Percentiles rank a stretch among this genome's conserved stretches.
phyloP scores from a whole-genome alignment of 2,113 vertebrate species.

The Pelusios castaneus region DNA sequence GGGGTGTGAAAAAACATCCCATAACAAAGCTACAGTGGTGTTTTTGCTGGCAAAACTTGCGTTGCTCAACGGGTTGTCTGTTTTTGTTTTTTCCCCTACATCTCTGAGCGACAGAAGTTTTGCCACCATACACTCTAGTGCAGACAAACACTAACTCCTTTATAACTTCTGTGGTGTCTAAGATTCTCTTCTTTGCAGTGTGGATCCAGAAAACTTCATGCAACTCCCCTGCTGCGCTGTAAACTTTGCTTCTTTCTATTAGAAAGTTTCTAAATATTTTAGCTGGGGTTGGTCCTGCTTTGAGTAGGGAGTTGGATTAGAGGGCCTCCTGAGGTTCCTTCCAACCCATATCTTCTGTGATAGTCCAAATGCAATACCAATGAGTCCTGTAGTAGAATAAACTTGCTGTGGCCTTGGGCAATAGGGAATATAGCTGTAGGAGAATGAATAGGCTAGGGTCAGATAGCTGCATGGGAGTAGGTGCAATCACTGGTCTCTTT shows the following conservation, averaged over 20 bases:
- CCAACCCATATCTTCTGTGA: background rate
- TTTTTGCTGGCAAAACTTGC: too few relatives aligned
- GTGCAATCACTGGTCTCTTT: background rate
- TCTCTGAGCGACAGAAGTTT: too few relatives aligned
- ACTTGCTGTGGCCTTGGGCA: background rate
- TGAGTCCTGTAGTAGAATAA: constrained; percentile 3
- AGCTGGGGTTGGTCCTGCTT: too few relatives aligned
- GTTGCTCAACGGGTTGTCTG: too few relatives aligned
- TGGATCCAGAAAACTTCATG: background rate
- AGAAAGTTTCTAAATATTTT: background rate
- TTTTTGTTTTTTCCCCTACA: too few relatives aligned
- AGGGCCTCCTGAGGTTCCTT: too few relatives aligned
- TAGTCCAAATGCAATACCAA: background rate
- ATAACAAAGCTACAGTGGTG: too few relatives aligned
- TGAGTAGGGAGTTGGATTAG: too few relatives aligned
- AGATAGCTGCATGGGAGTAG: background rate
- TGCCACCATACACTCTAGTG: too few relatives aligned
- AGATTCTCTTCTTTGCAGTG: background rate
- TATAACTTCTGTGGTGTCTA: background rate
- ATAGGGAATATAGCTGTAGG: background rate
- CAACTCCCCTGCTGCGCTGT: background rate
- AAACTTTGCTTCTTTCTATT: background rate
- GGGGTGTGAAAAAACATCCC: too few relatives aligned
- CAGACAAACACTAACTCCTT: background rate
- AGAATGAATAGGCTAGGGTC: background rate